These are phyloP conservation scores for Thereva unica DNA, from an alignment of 2,888 invertebrate genomes.

Conservation along the genomic window DNA sequence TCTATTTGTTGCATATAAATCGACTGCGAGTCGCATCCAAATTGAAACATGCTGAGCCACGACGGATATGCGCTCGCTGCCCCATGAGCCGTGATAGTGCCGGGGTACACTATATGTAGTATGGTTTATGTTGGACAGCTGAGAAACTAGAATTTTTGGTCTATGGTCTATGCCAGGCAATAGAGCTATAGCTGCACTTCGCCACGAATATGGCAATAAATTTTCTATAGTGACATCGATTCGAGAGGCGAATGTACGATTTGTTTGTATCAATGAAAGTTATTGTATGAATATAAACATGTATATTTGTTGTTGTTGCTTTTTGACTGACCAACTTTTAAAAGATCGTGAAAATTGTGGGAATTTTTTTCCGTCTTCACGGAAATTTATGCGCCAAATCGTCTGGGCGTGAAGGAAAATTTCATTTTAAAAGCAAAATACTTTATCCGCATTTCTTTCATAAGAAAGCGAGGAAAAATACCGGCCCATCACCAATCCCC, in stretches of 20 bases:
- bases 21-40: constrained; percentile 26
- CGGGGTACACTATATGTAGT: constrained; percentile 19
- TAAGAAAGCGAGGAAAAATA: too few species aligned
- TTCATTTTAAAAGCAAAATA: neutral
- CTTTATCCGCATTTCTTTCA: too few species aligned
- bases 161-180: too few species aligned
- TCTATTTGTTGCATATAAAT: constrained; percentile 31
- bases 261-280: constrained; percentile 1
- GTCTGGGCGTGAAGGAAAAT: constrained; percentile 16
- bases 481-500: too few species aligned
- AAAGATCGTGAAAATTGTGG: neutral
- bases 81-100: too few species aligned
- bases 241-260: constrained; percentile 14
- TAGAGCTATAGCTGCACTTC: neutral
- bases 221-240: constrained; percentile 1
- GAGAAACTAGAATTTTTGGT: constrained; percentile 26
- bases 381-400: constrained; percentile 5
- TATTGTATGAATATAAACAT: constrained; percentile 1
- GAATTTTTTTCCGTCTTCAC: neutral
- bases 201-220: constrained; percentile 10
- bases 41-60: constrained; percentile 33
- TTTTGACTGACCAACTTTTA: neutral
- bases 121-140: constrained; percentile 33
- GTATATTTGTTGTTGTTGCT: too few species aligned
- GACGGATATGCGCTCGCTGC: constrained; percentile 13